A percentile compares a stretch with the other conserved stretches of the same genome.
phyloP scores from a whole-genome alignment of 2,113 vertebrate species.

The Psilopogon haemacephalus region DNA sequence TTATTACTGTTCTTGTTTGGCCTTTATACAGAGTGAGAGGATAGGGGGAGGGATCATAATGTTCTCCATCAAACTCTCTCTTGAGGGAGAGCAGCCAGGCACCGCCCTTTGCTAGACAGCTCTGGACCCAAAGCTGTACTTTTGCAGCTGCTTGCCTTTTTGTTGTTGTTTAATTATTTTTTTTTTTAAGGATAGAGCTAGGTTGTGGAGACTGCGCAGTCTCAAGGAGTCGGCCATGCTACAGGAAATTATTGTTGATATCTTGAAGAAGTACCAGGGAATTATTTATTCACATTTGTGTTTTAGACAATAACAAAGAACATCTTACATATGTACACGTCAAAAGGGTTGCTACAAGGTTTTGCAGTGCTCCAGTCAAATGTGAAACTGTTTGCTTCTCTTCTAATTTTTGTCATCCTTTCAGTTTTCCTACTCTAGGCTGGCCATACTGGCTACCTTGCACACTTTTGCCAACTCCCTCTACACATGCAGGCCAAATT shows the following conservation, averaged over 20 bases:
- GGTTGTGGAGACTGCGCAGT: rapidly evolving
- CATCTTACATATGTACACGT: rapidly evolving
- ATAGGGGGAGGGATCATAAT: slow-evolving; percentile 10
- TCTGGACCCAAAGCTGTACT: background rate
- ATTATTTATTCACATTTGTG: background rate
- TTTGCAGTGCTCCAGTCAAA: background rate
- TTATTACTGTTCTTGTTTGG: slow-evolving; percentile 37
- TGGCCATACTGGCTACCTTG: background rate
- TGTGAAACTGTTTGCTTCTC: background rate
- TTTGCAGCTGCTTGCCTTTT: background rate
- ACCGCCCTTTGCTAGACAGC: slow-evolving; percentile 8
- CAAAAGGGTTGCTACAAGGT: background rate
- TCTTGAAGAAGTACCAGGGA: background rate
- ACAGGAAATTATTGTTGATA: slow-evolving; percentile 5
- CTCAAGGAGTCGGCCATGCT: background rate
- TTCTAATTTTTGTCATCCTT: background rate
- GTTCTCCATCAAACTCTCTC: slow-evolving; percentile 44
- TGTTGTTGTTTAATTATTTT: too few relatives aligned
- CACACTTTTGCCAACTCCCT: background rate
- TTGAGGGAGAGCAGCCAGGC: slow-evolving; percentile 34
- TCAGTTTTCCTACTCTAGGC: rapidly evolving
- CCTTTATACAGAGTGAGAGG: background rate
- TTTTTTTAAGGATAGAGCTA: background rate
- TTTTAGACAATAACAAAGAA: background rate
- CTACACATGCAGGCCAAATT: background rate